Evolutionary conservation across 2,113 vertebrate genomes (phyloP).

Genomic region (Cephalopterus ornatus): DNA sequence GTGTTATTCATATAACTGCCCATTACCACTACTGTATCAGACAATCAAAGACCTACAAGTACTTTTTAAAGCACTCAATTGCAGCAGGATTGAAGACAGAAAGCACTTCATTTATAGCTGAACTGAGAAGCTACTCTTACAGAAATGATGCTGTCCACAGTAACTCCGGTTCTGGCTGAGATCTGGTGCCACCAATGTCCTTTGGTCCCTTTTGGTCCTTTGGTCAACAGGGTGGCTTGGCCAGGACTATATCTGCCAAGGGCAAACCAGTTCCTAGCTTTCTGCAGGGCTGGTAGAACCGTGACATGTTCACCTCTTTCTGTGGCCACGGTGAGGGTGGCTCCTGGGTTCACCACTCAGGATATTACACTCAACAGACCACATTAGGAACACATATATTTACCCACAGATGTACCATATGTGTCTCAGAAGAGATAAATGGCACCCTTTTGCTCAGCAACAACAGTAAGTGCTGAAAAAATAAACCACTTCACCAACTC

Average conservation of each 20-base stretch:
- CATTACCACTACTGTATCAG: not conserved
- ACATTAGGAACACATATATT: not conserved
- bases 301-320: not conserved
- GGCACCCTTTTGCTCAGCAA: not conserved
- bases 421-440: not conserved
- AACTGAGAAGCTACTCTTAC: not conserved
- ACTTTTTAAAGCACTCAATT: not conserved
- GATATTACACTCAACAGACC: not conserved
- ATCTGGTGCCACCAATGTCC: not conserved
- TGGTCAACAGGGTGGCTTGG: not conserved
- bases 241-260: rapidly evolving
- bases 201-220: not conserved
- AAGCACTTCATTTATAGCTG: not conserved
- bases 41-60: not conserved
- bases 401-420: not conserved
- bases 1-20: not conserved
- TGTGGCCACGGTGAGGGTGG: not conserved
- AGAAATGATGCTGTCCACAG: not conserved
- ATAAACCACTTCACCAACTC: not conserved
- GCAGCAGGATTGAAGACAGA: not conserved
- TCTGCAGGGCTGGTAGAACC: not conserved
- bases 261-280: not conserved
- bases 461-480: not conserved
- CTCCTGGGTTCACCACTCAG: not conserved
- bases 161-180: not conserved